A percentile compares a stretch with the other conserved stretches of the same genome.
Conservation (phyloP, 2,797 vertebrate species). For the Momotus momota region DNA sequence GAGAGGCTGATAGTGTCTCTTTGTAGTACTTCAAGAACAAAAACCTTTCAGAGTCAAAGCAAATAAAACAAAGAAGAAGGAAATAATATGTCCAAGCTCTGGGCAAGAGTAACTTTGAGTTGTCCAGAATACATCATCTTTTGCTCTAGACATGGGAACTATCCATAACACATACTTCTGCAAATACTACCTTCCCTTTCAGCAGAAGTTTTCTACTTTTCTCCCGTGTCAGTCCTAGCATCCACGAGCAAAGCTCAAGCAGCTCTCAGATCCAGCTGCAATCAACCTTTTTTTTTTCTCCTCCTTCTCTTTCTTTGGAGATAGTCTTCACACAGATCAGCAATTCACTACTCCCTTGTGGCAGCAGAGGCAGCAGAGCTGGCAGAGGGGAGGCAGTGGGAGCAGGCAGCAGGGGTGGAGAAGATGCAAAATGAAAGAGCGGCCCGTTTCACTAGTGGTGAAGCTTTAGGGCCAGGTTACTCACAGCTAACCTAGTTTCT, state of each 20-base stretch:
- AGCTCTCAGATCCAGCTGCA: neutral
- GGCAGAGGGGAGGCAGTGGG: neutral
- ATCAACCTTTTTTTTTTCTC: fast-evolving
- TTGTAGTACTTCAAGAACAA: constrained; percentile 4
- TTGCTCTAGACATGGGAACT: neutral
- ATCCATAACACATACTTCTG: neutral
- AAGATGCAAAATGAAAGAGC: fast-evolving
- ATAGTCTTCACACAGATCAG: neutral
- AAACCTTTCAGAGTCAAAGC: constrained; percentile 7
- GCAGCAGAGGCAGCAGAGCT: neutral
- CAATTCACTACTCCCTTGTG: neutral
- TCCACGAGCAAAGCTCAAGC: neutral
- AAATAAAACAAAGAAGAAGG: neutral
- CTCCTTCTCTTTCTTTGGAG: neutral
- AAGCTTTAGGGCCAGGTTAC: neutral
- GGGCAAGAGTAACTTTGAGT: neutral
- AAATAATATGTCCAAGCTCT: constrained; percentile 13
- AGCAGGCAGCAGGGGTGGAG: neutral
- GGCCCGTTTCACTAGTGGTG: neutral
- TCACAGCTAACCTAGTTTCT: neutral
- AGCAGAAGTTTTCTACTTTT: neutral
- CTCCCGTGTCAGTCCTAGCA: neutral
- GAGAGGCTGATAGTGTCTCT: neutral
- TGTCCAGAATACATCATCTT: neutral
- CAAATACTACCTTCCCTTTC: neutral